These are phyloP conservation scores for Andrena marginata DNA, from an alignment of 2,888 invertebrate species.

Conservation along the genomic window DNA sequence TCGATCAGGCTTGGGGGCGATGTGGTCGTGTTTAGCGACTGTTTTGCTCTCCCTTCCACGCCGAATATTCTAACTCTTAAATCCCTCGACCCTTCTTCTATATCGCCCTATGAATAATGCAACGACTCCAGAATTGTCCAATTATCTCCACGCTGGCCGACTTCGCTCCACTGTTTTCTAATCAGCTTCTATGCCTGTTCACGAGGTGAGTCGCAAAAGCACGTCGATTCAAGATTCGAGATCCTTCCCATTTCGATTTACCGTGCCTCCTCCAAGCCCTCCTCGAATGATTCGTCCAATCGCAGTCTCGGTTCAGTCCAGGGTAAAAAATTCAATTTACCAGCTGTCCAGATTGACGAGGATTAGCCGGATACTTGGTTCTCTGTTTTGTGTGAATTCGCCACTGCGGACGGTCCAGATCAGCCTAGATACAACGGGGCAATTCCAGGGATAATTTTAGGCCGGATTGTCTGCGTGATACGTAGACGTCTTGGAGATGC, in stretches of 20 bases:
- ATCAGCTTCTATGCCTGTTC: too few relatives aligned
- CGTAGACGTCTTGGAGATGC: constrained; percentile 28
- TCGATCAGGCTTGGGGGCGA: not conserved
- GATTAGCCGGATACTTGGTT: constrained; percentile 55
- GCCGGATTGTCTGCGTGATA: constrained; percentile 28
- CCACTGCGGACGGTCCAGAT: constrained; percentile 49
- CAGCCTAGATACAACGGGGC: constrained; percentile 66
- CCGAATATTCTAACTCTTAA: too few relatives aligned
- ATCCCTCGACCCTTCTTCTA: too few relatives aligned
- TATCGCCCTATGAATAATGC: too few relatives aligned
- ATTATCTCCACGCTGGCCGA: too few relatives aligned
- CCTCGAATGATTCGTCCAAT: constrained; percentile 53
- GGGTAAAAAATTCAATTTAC: constrained; percentile 77
- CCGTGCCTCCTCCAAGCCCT: constrained; percentile 17
- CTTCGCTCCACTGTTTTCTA: too few relatives aligned
- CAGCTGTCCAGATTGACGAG: constrained; percentile 75
- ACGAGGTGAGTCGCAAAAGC: not conserved
- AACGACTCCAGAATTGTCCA: too few relatives aligned
- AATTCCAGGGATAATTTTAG: constrained; percentile 61
- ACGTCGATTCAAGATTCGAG: not conserved
- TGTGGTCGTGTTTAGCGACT: too few relatives aligned
- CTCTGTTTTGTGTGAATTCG: constrained; percentile 52
- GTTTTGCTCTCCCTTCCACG: too few relatives aligned
- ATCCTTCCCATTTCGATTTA: constrained; percentile 12
- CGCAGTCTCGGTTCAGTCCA: constrained; percentile 6